These are phyloP conservation scores for Zaprionus ornatus DNA, from an alignment of 1,140 invertebrate species.

Conservation along the genomic window DNA sequence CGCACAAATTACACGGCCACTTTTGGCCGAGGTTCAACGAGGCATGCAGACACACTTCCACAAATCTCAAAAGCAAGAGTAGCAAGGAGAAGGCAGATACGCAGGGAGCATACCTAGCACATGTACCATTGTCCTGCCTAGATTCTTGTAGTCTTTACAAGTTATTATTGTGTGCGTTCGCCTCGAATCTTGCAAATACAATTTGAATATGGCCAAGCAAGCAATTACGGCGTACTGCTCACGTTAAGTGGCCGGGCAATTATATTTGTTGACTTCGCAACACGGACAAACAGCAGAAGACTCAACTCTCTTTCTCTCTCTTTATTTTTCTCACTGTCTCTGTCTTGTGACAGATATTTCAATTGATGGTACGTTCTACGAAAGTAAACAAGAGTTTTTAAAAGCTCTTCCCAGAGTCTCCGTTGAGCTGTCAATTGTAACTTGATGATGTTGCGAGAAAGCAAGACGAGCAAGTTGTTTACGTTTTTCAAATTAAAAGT, in stretches of 20 bases:
- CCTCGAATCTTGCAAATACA: constrained; percentile 45
- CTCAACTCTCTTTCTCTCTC: background rate
- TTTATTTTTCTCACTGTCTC: background rate
- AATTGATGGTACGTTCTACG: background rate
- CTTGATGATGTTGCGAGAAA: background rate
- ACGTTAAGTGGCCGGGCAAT: constrained; percentile 45
- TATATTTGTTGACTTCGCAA: constrained; percentile 44
- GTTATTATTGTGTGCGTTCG: constrained; percentile 16
- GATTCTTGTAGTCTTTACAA: constrained; percentile 7
- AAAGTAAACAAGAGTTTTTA: constrained; percentile 1
- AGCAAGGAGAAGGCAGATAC: background rate
- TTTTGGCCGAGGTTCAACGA: constrained; percentile 72
- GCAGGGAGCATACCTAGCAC: constrained; percentile 22
- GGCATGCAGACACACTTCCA: constrained; percentile 53
- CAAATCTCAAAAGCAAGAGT: constrained; percentile 25
- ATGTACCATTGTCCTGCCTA: background rate
- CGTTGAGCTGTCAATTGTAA: constrained; percentile 2
- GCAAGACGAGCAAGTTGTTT: background rate
- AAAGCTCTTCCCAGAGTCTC: background rate
- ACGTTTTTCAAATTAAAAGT: constrained; percentile 1
- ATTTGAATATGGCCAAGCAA: constrained; percentile 71
- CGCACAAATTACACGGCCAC: constrained; percentile 74
- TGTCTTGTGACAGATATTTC: background rate
- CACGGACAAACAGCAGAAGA: background rate
- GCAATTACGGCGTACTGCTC: constrained; percentile 54